A percentile compares a stretch with the other conserved stretches of the same genome.
These are phyloP conservation scores for Chinchilla lanigera DNA, from an alignment of 2,113 vertebrate genomes.

Conservation along the genomic window DNA sequence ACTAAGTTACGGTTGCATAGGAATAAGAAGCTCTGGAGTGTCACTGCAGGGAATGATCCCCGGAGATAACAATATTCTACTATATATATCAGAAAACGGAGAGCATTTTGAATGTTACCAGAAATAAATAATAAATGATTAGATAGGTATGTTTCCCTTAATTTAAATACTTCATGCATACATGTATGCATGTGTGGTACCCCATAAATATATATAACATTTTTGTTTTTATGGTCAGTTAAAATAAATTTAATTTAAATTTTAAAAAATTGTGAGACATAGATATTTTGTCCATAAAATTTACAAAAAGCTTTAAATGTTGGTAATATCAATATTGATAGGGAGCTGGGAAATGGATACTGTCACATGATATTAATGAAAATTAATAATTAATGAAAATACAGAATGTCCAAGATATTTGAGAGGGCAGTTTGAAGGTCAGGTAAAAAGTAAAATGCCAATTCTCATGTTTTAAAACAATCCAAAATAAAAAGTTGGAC, in stretches of 20 bases:
- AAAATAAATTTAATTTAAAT: not conserved
- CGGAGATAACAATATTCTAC: not conserved
- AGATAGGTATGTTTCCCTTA: not conserved
- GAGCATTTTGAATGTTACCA: not conserved
- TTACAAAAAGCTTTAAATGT: not conserved
- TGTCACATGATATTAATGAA: not conserved
- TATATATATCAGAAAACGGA: not conserved
- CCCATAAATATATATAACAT: too few relatives aligned
- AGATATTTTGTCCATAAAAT: not conserved
- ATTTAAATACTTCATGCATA: not conserved
- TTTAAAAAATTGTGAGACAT: not conserved
- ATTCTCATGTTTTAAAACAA: not conserved
- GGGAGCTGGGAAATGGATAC: not conserved
- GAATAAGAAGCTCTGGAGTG: not conserved
- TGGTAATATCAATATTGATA: not conserved
- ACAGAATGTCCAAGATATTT: not conserved
- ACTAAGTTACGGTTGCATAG: not conserved
- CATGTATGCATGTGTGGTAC: not conserved
- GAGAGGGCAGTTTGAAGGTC: not conserved
- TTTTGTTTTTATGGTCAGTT: not conserved
- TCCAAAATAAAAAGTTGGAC: not conserved
- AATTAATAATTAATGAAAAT: not conserved
- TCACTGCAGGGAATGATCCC: not conserved
- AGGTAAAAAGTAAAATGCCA: not conserved
- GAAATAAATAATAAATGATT: not conserved